Conservation (phyloP, 2,888 invertebrate species). For the Mesoligia furuncula region DNA sequence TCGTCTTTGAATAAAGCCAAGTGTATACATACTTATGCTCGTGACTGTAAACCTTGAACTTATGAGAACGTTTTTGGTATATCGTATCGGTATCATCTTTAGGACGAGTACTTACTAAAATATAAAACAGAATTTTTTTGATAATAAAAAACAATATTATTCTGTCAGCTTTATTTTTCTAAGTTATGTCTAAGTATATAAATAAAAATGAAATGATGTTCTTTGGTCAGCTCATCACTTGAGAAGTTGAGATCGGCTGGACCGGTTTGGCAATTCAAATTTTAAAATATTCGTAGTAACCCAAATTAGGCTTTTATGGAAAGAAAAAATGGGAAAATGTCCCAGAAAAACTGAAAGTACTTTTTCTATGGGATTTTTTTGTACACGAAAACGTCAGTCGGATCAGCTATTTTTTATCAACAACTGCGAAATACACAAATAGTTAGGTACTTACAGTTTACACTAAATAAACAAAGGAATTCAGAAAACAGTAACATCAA, state of each 20-base stretch:
- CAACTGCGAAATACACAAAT: not conserved
- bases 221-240: not conserved
- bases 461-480: constrained; percentile 24
- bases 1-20: too few species aligned
- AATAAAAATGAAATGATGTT: not conserved
- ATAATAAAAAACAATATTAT: not conserved
- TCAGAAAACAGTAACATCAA: constrained; percentile 34
- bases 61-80: not conserved
- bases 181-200: not conserved
- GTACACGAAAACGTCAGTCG: not conserved
- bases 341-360: not conserved
- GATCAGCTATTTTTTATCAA: not conserved
- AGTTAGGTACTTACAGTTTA: not conserved
- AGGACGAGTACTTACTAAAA: not conserved
- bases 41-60: too few species aligned
- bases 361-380: not conserved
- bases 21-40: too few species aligned
- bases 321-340: not conserved
- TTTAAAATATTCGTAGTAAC: not conserved
- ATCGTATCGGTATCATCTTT: not conserved
- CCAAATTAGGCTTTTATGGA: too few species aligned
- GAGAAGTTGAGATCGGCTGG: not conserved
- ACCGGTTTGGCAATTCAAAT: not conserved
- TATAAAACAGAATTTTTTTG: not conserved
- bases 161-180: not conserved